Evolutionary conservation across 2,797 vertebrate genomes (phyloP), one percentile per base, ranked within the genome.

Genomic region (Percopsis omiscomaycus): DNA sequence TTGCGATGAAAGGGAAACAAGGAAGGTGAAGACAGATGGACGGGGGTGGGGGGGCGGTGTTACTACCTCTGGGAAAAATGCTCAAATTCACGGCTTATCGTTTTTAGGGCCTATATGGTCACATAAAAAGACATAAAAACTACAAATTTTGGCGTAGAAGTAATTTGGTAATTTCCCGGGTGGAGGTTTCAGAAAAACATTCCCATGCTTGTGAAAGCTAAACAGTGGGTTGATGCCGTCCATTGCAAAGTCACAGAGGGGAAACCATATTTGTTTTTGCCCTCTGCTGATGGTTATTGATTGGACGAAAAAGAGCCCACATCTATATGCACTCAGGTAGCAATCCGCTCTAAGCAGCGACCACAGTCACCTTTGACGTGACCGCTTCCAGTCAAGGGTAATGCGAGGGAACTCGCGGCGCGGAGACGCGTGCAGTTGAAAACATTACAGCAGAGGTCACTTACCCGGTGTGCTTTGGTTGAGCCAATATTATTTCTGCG

Each of bases 241-340:
- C 68, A 14, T 67, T 75, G 73, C 66, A 62, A 67, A 85, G 76
- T 76, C 73, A 65, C 77, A 68, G 74, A 85, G 73, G 78, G 71
- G 73, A 71, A 75, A 80, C 61, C 71, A 61, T 74, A 56, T 78
- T 86, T 82, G 71, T 80, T 71, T 68, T 68, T 73, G 77, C 61
- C 73, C 71, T 70, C 60, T 61, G 74, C 66, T 90, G 83, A 88
- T 88, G 80, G 83, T 62, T 87, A 86, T 88, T 69, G 86, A 88
- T 86, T 71, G 59, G 73, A 69, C 48, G 64, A 69, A 80, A 81
- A 81, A 73, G 68, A 72, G 74, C 65, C 68, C 67, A 57, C 75
- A 64, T 84, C 77, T 77, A 79, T 75, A 84, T 81, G 78, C 75
- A 73, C 64, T 76, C 55, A 65, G 65, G 48, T 78, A 63, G 71